Conservation (phyloP, 2,113 vertebrate genomes). For the Pao palembangensis region DNA sequence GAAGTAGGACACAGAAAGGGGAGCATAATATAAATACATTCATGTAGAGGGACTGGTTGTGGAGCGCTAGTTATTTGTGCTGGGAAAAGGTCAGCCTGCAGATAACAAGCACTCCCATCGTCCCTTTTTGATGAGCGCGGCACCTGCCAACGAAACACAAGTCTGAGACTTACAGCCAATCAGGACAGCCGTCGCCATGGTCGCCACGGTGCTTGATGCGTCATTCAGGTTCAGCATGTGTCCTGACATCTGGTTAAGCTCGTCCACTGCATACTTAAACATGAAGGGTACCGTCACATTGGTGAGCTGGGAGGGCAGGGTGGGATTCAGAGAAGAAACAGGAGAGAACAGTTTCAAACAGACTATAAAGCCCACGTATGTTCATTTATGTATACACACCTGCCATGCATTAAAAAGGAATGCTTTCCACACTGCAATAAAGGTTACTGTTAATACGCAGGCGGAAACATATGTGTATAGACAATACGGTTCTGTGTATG, state of each 20-base stretch:
- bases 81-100: constrained; percentile 72
- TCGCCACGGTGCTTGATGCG: constrained; percentile 89
- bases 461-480: too few species aligned
- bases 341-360: constrained; percentile 31
- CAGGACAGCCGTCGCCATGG: constrained; percentile 92
- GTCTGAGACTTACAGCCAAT: constrained; percentile 91
- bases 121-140: constrained; percentile 58
- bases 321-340: constrained; percentile 24
- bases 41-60: constrained; percentile 39
- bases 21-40: constrained; percentile 49
- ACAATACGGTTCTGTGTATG: background rate
- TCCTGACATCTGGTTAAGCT: constrained; percentile 95
- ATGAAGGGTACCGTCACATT: constrained; percentile 97
- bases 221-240: constrained; percentile 89
- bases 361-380: constrained; percentile 28
- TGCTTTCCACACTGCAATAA: constrained; percentile 2
- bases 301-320: constrained; percentile 77
- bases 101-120: constrained; percentile 68
- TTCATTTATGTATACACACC: background rate
- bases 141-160: constrained; percentile 70
- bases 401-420: background rate
- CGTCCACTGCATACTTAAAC: constrained; percentile 99
- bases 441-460: background rate
- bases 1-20: constrained; percentile 21
- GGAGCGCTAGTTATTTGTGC: constrained; percentile 54